These are phyloP conservation scores for Gallinago solitaria DNA, from an alignment of 2,797 vertebrate species.

Conservation along the genomic window DNA sequence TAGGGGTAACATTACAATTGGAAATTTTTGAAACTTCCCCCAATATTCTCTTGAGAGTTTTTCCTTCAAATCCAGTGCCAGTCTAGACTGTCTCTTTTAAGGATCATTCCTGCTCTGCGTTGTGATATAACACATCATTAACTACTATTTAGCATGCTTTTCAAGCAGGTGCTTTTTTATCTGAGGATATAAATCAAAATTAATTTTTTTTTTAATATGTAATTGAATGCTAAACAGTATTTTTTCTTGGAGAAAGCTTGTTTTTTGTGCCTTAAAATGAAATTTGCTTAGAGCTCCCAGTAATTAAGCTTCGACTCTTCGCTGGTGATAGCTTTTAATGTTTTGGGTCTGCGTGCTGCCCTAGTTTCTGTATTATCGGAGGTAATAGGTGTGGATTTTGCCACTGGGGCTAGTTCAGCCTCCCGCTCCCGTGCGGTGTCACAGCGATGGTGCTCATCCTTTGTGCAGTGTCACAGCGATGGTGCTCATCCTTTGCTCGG, in stretches of 20 bases:
- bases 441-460: no score
- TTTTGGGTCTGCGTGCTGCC: background rate
- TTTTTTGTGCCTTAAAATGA: background rate
- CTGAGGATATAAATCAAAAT: background rate
- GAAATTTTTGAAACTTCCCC: background rate
- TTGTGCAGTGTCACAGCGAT: no score
- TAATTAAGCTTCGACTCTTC: background rate
- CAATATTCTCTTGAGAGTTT: background rate
- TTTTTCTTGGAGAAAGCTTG: background rate
- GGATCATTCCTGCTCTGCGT: background rate
- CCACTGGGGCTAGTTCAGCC: background rate
- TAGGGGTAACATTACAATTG: fast-evolving
- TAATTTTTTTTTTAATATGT: background rate
- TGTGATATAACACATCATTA: background rate
- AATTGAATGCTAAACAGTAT: background rate
- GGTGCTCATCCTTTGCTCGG: background rate
- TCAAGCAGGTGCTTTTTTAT: background rate
- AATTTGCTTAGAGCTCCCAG: background rate
- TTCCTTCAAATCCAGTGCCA: background rate
- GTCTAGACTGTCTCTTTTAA: background rate
- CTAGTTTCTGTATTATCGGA: fast-evolving
- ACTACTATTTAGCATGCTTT: background rate
- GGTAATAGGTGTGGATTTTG: background rate
- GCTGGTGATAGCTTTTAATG: background rate
- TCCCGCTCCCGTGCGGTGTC: background rate